Conservation (phyloP, 2,888 invertebrate genomes). For the Prosapia bicincta region DNA sequence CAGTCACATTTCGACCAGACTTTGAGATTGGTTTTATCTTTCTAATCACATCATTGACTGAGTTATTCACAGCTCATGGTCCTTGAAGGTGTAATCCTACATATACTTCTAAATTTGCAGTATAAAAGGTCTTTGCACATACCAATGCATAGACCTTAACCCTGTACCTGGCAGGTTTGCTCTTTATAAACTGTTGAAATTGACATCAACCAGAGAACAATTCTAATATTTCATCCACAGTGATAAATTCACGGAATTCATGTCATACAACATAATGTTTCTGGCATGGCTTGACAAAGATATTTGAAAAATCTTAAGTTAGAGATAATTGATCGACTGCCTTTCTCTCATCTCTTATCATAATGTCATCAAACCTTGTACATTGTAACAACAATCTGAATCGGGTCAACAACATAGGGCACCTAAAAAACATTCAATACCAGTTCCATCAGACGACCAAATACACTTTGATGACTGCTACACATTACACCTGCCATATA, state of each 20-base stretch:
- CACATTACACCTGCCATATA: no score
- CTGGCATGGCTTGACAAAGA: no score
- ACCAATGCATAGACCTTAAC: constrained; percentile 6
- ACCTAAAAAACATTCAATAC: no score
- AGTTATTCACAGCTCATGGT: constrained; percentile 7
- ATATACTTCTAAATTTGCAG: constrained; percentile 3
- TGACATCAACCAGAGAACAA: background rate
- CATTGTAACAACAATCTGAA: no score
- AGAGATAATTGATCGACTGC: no score
- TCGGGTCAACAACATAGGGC: background rate
- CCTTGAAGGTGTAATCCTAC: constrained; percentile 1
- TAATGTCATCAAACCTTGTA: no score
- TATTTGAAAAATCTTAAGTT: no score
- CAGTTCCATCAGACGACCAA: background rate
- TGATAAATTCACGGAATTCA: no score
- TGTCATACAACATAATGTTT: no score
- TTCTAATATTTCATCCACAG: no score
- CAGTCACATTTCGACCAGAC: background rate
- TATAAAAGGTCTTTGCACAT: no score
- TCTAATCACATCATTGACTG: background rate
- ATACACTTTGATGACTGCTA: background rate
- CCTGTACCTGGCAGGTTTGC: constrained; percentile 6
- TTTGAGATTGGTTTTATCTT: constrained; percentile 8
- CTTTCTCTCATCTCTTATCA: no score
- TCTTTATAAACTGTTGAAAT: background rate